Conservation (phyloP, 2,797 vertebrate genomes). For the Lerista edwardsae region DNA sequence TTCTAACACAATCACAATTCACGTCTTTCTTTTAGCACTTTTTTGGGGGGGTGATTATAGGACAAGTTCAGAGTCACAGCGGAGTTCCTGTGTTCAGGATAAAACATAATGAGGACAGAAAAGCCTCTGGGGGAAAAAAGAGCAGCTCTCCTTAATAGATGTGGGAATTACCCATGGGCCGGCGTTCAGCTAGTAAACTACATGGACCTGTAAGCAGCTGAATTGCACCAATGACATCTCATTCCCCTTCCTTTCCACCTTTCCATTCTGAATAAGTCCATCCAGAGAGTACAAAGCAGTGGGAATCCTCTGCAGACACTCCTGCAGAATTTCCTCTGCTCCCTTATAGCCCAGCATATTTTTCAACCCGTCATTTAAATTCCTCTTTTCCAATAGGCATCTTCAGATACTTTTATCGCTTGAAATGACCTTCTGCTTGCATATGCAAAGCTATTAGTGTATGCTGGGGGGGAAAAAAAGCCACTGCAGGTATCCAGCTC, state of each 20-base stretch:
- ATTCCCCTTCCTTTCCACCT: neutral
- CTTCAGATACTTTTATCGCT: constrained; percentile 23
- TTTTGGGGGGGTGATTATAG: constrained; percentile 42
- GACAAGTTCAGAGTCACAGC: constrained; percentile 36
- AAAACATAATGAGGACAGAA: constrained; percentile 38
- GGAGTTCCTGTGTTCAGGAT: neutral
- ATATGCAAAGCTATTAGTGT: constrained; percentile 1
- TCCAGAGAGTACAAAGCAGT: neutral
- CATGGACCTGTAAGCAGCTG: neutral
- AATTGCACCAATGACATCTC: neutral
- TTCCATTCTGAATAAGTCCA: neutral
- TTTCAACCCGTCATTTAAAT: constrained; percentile 29
- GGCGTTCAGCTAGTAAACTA: constrained; percentile 39
- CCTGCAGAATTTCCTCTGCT: constrained; percentile 32
- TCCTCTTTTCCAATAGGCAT: neutral
- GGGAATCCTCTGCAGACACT: neutral
- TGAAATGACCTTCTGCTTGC: constrained; percentile 15
- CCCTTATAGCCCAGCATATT: neutral
- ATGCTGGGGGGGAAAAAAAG: neutral
- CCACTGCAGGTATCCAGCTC: neutral
- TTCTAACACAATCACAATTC: constrained; percentile 31
- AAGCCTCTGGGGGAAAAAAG: neutral
- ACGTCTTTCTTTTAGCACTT: constrained; percentile 30
- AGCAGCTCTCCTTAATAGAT: constrained; percentile 22
- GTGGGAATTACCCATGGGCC: neutral